Evolutionary conservation across 2,888 invertebrate species (phyloP), one percentile per base, ranked within the genome.

Genomic region (Drosophila rellima): DNA sequence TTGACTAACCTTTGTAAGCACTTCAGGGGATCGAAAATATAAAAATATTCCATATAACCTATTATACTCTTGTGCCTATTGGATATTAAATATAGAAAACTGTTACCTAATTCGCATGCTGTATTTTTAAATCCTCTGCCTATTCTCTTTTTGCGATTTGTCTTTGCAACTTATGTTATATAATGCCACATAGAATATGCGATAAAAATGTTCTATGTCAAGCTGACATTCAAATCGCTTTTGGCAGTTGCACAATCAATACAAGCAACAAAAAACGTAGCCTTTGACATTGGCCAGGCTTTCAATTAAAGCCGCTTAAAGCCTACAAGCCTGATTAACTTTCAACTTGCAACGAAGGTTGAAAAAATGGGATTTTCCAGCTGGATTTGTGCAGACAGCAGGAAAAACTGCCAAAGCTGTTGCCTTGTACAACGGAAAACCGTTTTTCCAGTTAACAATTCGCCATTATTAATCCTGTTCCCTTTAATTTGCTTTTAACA

Each of bases 241-340:
- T 26, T 23, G 31, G 40, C 59, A 33, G 50, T 60, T 60, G 42
- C 60, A 60, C 42, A 60, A 56, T 35, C 44, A 55, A 31, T 13
- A 11, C 11, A 42, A 13, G 3, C 20, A 31, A 50, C 20, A 47
- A n/a, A 50, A 13, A 31, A 33, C 33, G 15, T 15, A 59, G 63
- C 71, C 67, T 71, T 78, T 74, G 74, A 71, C 68, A 64, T 56
- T 50, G 50, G 18, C 10, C 47, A 42, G 40, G 65, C 66, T 51
- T 74, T 51, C 67, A 74, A 74, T 71, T 62, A 80, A 74, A 72
- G 56, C 59, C 50, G 44, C 37, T 37, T 48, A 65, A 79, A 74
- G 67, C 70, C 61, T 23, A 6, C 60, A 70, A 67, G 70, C 51
- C 63, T 76, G 65, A 70, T 68, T 69, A 67, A 62, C 59, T 59